These are phyloP conservation scores for Pangasius mekongensis DNA, from an alignment of 2,797 vertebrate genomes.

Conservation along the genomic window DNA sequence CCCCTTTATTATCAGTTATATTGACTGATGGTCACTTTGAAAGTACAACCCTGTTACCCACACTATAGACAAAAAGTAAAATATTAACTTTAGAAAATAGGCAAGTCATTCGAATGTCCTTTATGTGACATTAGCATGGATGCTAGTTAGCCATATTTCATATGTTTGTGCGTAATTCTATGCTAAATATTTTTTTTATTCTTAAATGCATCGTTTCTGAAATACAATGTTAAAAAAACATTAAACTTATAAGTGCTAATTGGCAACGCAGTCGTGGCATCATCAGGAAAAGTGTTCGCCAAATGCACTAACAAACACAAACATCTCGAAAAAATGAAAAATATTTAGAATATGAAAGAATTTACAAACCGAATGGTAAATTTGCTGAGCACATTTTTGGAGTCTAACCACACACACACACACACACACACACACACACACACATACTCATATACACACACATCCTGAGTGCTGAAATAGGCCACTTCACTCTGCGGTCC, in stretches of 20 bases:
- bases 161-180: not conserved
- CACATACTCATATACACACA: not conserved
- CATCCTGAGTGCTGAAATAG: slow-evolving; percentile 45
- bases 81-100: not conserved
- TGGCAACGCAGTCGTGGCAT: not conserved
- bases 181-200: not conserved
- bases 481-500: slow-evolving; percentile 46
- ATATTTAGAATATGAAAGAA: not conserved
- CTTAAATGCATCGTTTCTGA: not conserved
- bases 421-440: not conserved
- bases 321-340: not conserved
- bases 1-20: not conserved
- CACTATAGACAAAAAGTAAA: not conserved
- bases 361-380: slow-evolving; percentile 24
- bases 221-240: not conserved
- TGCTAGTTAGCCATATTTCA: not conserved
- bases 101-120: not conserved
- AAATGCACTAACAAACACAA: not conserved
- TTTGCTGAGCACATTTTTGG: slow-evolving; percentile 52
- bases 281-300: too few species aligned
- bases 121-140: not conserved
- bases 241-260: not conserved
- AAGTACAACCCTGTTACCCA: not conserved
- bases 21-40: not conserved
- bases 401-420: not conserved